Percentiles rank a stretch among this genome's conserved stretches.
phyloP scores from a whole-genome alignment of 1,140 invertebrate species.

The Dysdera silvatica region DNA sequence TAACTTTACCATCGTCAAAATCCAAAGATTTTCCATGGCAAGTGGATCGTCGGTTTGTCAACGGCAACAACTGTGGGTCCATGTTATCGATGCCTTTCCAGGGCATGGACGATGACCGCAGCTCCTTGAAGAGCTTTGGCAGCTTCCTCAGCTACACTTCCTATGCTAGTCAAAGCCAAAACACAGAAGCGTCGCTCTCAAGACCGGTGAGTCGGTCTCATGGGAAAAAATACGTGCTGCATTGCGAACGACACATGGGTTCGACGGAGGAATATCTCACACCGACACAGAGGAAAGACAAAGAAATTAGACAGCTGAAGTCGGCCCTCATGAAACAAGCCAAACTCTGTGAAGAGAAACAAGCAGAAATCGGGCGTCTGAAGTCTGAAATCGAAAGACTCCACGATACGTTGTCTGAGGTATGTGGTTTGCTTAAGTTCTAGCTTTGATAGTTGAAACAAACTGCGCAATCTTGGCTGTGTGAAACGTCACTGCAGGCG shows the following conservation, averaged over 20 bases:
- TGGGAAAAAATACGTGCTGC: conserved; percentile 65
- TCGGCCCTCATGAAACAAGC: conserved; percentile 35
- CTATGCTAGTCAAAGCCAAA: conserved; percentile 50
- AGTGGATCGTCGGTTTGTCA: neutral
- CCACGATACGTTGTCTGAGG: conserved; percentile 39
- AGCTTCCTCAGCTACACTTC: conserved; percentile 60
- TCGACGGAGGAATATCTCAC: conserved; percentile 71
- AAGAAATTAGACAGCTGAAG: conserved; percentile 61
- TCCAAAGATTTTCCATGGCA: conserved; percentile 9
- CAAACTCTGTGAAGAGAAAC: conserved; percentile 49
- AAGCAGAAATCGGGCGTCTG: conserved; percentile 66
- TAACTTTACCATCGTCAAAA: no score
- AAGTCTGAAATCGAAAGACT: conserved; percentile 75
- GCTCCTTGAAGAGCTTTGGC: conserved; percentile 65
- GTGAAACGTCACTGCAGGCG: no score
- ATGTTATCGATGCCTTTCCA: conserved; percentile 58
- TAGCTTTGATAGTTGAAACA: no score
- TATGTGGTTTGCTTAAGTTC: neutral
- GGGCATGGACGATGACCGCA: conserved; percentile 54
- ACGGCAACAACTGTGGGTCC: conserved; percentile 1
- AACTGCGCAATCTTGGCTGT: no score
- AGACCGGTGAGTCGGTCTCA: conserved; percentile 58
- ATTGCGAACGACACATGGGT: conserved; percentile 67
- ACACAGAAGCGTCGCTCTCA: conserved; percentile 46
- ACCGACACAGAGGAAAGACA: conserved; percentile 70